A percentile compares a stretch with the other conserved stretches of the same genome.
These are phyloP conservation scores for Chamaetylas fuelleborni DNA, from an alignment of 2,113 vertebrate species.

Conservation along the genomic window DNA sequence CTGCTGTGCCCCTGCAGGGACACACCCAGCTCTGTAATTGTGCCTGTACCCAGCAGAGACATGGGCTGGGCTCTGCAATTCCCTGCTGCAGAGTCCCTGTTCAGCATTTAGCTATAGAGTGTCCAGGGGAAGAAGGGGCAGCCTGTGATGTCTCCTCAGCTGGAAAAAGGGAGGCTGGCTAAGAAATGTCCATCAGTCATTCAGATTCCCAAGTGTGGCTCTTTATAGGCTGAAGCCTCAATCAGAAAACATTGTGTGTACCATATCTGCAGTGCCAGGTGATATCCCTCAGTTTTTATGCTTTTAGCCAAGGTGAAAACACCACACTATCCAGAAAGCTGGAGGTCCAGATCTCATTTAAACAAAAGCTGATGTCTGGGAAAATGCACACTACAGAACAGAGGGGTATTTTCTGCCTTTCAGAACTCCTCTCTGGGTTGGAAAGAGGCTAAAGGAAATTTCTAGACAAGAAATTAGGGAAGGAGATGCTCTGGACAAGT, in stretches of 20 bases:
- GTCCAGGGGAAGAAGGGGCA: not conserved
- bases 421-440: not conserved
- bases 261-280: fast-evolving
- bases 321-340: not conserved
- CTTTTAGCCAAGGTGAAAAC: not conserved
- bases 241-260: fast-evolving
- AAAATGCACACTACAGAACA: fast-evolving
- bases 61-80: fast-evolving
- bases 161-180: not conserved
- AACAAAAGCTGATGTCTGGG: not conserved
- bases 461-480: not conserved
- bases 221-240: not conserved
- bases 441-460: not conserved
- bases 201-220: not conserved
- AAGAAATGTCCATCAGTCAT: not conserved
- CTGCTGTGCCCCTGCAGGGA: not conserved
- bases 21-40: not conserved
- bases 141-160: not conserved
- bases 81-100: not conserved
- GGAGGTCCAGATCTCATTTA: not conserved
- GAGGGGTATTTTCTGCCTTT: not conserved
- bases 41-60: not conserved
- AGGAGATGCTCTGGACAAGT: not conserved
- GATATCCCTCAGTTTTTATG: not conserved
- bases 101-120: not conserved